A percentile compares a stretch with the other conserved stretches of the same genome.
Evolutionary conservation across 1,140 invertebrate species (phyloP).

Genomic region (Thalassaphorura encarpata): DNA sequence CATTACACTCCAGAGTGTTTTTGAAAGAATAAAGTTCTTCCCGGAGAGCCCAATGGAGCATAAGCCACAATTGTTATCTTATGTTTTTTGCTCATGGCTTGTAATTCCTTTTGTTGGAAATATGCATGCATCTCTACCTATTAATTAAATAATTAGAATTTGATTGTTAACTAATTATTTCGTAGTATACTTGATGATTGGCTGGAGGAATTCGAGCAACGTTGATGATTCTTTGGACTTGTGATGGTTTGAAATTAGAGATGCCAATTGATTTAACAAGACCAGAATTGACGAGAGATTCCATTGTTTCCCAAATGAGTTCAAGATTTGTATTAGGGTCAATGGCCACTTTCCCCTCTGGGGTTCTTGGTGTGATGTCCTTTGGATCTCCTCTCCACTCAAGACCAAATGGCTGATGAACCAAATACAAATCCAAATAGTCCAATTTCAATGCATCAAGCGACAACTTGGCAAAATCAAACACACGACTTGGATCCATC

Average conservation of each 20-base stretch:
- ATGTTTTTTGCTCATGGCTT: constrained; percentile 37
- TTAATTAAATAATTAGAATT: background rate
- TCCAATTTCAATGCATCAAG: constrained; percentile 58
- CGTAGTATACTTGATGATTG: constrained; percentile 36
- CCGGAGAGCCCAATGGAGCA: constrained; percentile 65
- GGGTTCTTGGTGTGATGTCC: constrained; percentile 18
- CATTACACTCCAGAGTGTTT: too few relatives aligned
- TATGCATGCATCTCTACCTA: constrained; percentile 39
- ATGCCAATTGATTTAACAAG: constrained; percentile 39
- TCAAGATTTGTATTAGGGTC: constrained; percentile 13
- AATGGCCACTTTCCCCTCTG: constrained; percentile 25
- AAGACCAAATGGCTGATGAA: constrained; percentile 37
- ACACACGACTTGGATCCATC: constrained; percentile 51
- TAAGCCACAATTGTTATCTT: constrained; percentile 47
- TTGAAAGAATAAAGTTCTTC: constrained; percentile 30
- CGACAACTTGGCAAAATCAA: constrained; percentile 58
- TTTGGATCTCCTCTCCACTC: constrained; percentile 33
- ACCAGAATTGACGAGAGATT: constrained; percentile 3
- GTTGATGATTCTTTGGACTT: constrained; percentile 42
- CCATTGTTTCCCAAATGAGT: constrained; percentile 40
- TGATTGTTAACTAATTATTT: background rate
- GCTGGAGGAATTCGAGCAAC: constrained; percentile 54
- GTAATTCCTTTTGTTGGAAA: constrained; percentile 41
- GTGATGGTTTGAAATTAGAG: constrained; percentile 48
- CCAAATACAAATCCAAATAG: constrained; percentile 65